Evolutionary conservation across 1,140 invertebrate genomes (phyloP), one percentile per base, ranked within the genome.

Genomic region (Heliconius hewitsoni): DNA sequence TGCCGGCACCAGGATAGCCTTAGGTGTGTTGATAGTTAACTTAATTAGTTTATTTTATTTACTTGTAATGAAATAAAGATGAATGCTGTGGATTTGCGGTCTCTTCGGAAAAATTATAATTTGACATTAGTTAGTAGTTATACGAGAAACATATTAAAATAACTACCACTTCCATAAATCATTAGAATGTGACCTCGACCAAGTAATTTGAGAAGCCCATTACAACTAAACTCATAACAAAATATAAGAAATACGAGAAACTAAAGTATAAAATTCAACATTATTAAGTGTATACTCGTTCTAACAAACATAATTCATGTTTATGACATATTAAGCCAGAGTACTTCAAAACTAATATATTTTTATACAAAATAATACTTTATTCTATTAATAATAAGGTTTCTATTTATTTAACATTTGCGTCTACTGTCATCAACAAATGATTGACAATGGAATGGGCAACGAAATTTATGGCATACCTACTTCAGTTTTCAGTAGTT

Each of bases 361-460:
- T 66, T 19, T 66, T 30, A 66, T 27, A 66, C 60, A 27, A 66
- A 30, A 66, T 13, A 27, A n/a, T 23, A 30, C 23, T 27, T 27
- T 66, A 66, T 66, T 5, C 0, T 66, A 13, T 30, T 9, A 1
- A 16, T 0, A 66, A 66, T 66, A 66, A 66, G 60, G 60, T 66
- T 16, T 30, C 0, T 66, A 30, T 66, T 66, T 27, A 30, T 13
- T 13, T 66, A 66, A 66, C 23, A 27, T 66, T 27, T 66, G 11
- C 5, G 8, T 66, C 9, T 66, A 16, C 2, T 66, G 30, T 27
- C 60, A 27, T 30, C 23, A 27, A 66, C 23, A 27, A 57, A 66
- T 66, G 60, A 66, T 66, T 66, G 60, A 66, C 60, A 66, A 66
- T 27, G 60, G 23, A 66, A 66, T 66, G 23, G 23, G 23, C 60